Evolutionary conservation across 2,113 vertebrate genomes (phyloP).

Genomic region (Pterophyllum scalare): DNA sequence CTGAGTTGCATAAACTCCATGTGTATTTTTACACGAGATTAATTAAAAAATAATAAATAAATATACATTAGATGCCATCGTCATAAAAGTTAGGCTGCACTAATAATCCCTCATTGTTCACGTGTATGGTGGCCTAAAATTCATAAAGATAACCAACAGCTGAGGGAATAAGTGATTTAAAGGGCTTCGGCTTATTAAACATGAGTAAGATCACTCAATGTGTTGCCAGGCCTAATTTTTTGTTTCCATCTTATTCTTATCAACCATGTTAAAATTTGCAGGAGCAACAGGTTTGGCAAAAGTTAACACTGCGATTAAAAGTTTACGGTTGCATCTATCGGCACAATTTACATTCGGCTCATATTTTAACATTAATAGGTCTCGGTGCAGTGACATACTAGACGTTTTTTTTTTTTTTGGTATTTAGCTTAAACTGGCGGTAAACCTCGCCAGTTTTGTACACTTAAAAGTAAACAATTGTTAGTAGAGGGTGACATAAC

Average conservation of each 20-base stretch:
- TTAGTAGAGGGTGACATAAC: neutral
- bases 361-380: neutral
- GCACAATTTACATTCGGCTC: neutral
- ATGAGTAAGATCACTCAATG: neutral
- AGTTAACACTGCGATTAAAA: neutral
- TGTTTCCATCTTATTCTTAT: neutral
- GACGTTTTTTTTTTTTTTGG: neutral
- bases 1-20: neutral
- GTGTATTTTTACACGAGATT: neutral
- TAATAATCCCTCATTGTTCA: neutral
- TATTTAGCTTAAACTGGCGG: neutral
- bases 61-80: neutral
- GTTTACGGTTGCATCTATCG: neutral
- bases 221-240: neutral
- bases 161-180: neutral
- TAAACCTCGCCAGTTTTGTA: neutral
- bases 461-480: neutral
- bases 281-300: conserved; percentile 3
- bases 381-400: neutral
- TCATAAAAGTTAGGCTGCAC: neutral
- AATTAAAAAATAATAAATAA: neutral
- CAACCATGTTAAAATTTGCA: neutral
- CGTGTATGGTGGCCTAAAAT: neutral
- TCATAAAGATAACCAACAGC: neutral
- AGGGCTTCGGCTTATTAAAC: neutral